phyloP scores from a whole-genome alignment of 2,797 vertebrate species.

The Syngnathus rostellatus region DNA sequence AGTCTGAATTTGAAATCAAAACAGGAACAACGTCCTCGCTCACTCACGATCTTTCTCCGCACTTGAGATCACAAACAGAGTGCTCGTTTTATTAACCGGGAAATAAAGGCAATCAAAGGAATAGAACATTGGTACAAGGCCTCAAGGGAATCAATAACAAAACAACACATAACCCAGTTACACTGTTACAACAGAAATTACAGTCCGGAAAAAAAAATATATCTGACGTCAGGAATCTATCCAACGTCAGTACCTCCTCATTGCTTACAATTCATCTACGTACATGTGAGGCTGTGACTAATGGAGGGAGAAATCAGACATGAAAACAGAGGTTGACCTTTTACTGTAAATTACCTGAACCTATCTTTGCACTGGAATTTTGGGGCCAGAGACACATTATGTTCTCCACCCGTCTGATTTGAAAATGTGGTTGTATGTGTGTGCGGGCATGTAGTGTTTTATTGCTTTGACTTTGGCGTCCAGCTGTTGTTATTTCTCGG shows the following conservation, averaged over 20 bases:
- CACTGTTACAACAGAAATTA: too few species aligned
- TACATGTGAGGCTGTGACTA: slow-evolving; percentile 22
- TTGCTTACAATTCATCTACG: slow-evolving; percentile 21
- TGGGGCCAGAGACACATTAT: neutral
- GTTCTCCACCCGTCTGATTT: neutral
- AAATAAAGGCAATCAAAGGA: too few species aligned
- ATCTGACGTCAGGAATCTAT: slow-evolving; percentile 21
- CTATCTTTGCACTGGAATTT: slow-evolving; percentile 1
- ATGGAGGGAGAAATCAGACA: slow-evolving; percentile 37
- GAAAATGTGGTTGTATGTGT: slow-evolving; percentile 40
- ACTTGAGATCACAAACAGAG: too few species aligned
- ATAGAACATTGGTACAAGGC: too few species aligned
- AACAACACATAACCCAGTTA: too few species aligned
- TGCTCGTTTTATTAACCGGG: too few species aligned
- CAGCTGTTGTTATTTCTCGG: slow-evolving; percentile 34
- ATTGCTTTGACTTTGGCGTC: slow-evolving; percentile 12
- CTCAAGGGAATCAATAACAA: too few species aligned
- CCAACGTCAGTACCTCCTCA: slow-evolving; percentile 17
- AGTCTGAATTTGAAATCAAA: too few species aligned
- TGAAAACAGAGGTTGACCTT: slow-evolving; percentile 31
- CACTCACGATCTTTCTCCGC: too few species aligned
- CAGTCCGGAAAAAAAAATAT: too few species aligned
- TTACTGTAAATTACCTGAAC: slow-evolving; percentile 15
- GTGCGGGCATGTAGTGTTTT: slow-evolving; percentile 21
- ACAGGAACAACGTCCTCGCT: too few species aligned